Base-by-base conservation (phyloP, 2,888 invertebrate species). In the Onchidella celtica region DNA sequence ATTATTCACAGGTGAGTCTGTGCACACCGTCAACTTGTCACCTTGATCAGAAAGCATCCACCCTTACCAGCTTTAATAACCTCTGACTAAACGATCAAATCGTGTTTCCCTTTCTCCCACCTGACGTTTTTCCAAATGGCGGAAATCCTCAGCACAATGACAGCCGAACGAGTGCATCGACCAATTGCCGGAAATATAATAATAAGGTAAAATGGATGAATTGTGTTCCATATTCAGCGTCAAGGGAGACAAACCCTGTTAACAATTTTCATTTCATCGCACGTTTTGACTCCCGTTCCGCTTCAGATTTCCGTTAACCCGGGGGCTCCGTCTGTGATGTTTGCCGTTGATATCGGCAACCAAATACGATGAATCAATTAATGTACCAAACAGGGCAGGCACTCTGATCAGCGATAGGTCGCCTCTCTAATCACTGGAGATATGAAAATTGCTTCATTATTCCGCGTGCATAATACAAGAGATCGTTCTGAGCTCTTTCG, bases 121-220 rank as follows among this genome's bases (percentile, higher is more conserved):
- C 59, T 21, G 21, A 34, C 59, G 36, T 73, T 59, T 59, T 55
- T 2, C 73, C 24, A 40, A 73, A 59, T 34, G 34, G 59, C 34
- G 34, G 24, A 55, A 36, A 29, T 70, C 55, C 70, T 24, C 14
- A 40, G 40, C 55, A 36, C 36, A 57, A 73, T 57, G 59, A 59
- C 73, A 73, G 34, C 73, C 57, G 9, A 17, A n/a, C 34, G 21
- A 38, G 21, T n/a, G 59, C 61, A 75, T 75, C 34, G 75, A 65
- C 75, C 75, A 29, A 40, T 9, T 36, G 4, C 59, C 77, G 68
- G 77, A 77, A 77, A 59, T 77, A 77, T 68, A 77, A 77, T 77
- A 77, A 77, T 69, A 77, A 68, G 77, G 68, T 77, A 36, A 76
- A 77, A 77, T 77, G 77, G 77, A 36, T 57, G 69, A 77, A 77